These are phyloP conservation scores for Melanocharis versteri DNA, from an alignment of 2,113 vertebrate genomes.

Conservation along the genomic window DNA sequence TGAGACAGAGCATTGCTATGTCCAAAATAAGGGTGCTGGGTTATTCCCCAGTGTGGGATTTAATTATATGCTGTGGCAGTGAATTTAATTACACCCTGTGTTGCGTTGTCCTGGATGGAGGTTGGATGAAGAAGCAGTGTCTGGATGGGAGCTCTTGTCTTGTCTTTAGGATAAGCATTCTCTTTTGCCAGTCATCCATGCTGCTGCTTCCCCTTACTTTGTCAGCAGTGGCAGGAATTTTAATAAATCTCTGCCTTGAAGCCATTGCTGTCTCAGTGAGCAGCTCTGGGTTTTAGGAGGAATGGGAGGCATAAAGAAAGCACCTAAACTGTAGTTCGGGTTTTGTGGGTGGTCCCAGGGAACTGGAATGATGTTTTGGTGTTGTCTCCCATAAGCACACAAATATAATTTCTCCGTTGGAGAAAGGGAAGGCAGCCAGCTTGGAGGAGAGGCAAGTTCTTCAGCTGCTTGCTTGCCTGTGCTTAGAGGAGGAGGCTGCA, in stretches of 20 bases:
- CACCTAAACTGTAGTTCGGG: background rate
- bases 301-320: background rate
- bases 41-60: background rate
- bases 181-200: background rate
- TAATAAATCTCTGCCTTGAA: background rate
- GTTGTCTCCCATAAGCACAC: background rate
- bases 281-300: background rate
- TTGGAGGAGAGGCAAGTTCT: accelerated
- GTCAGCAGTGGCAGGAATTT: background rate
- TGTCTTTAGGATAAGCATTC: background rate
- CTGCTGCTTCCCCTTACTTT: background rate
- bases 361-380: background rate
- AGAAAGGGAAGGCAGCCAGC: background rate
- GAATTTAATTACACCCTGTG: background rate
- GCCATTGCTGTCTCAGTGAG: background rate
- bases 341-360: background rate
- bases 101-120: background rate
- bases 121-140: background rate
- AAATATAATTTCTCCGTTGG: background rate
- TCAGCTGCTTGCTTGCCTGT: background rate
- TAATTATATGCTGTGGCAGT: background rate
- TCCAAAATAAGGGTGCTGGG: background rate
- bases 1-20: background rate
- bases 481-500: background rate
- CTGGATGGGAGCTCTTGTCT: background rate